Evolutionary conservation across 1,140 invertebrate species (phyloP), one percentile per base, ranked within the genome.

Genomic region (Cyrtorhinus lividipennis): DNA sequence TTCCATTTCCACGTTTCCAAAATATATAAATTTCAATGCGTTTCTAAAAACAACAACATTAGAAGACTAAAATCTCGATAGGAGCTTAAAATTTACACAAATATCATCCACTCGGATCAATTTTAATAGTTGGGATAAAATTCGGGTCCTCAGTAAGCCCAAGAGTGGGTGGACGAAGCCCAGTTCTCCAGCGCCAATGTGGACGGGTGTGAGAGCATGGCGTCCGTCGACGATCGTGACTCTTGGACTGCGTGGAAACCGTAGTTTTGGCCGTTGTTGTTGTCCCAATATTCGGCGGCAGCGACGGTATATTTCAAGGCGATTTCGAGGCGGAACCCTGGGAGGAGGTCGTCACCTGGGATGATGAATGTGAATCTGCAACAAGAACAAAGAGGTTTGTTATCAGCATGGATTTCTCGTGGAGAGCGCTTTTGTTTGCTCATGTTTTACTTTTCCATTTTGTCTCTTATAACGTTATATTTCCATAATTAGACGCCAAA

Each of bases 241-340:
- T 59, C 62, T 3, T 85, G 81, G 66, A 88, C 72, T 71, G 87
- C 88, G 72, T 89, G 84, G 72, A 91, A 89, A 70, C 82, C 82
- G 72, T 95, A 95, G 76, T 95, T 95, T 20, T 75, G 75, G 15
- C 89, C 88, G 60, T 76, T 75, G 69, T 95, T 95, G 73, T 84
- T 95, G 72, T 95, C 91, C 92, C 92, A 96, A 74, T 85, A 92
- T 69, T 90, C 85, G 63, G 82, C 79, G 2, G 88, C 89, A 68
- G 85, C 84, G 64, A 85, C 87, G 69, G 86, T 82, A 73, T 90
- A 95, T 25, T 87, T 79, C 2, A 92, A 79, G 1, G 90, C 90
- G 64, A 95, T 83, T 71, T 90, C 84, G 10, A 95, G 70, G 45
- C 81, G 79, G 66, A 87, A 81, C 0, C 90, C 89, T 1, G 87